phyloP scores from a whole-genome alignment of 1,140 invertebrate genomes.

The Frieseomelitta varia region DNA sequence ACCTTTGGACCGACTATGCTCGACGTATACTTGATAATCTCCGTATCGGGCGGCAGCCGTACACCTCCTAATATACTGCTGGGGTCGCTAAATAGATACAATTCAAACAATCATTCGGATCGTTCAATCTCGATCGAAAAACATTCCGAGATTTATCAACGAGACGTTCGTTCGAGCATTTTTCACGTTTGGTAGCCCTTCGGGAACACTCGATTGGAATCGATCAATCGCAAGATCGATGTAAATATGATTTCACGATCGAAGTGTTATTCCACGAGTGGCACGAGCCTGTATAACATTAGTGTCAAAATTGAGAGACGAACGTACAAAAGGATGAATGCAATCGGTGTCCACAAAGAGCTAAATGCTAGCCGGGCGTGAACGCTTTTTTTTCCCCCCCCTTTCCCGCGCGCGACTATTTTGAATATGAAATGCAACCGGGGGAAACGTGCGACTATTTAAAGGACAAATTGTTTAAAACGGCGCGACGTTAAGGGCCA shows the following conservation, averaged over 20 bases:
- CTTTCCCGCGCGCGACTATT: background rate
- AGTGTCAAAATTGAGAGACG: background rate
- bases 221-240: background rate
- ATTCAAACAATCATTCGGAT: background rate
- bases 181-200: background rate
- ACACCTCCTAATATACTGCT: constrained; percentile 90
- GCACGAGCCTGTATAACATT: too few species aligned
- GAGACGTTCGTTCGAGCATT: background rate
- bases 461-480: constrained; percentile 46
- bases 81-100: constrained; percentile 84
- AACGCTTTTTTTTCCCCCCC: background rate
- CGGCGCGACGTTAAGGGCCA: constrained; percentile 34
- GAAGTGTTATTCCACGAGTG: background rate
- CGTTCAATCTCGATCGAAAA: background rate
- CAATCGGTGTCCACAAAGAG: constrained; percentile 1
- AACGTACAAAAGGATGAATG: background rate
- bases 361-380: background rate
- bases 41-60: constrained; percentile 92
- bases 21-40: constrained; percentile 94
- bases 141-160: background rate
- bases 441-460: background rate
- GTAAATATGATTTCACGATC: background rate
- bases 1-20: constrained; percentile 91
- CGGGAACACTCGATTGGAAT: background rate
- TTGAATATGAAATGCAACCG: constrained; percentile 15